phyloP scores from a whole-genome alignment of 2,888 invertebrate species.

The Phyto melanocephala region DNA sequence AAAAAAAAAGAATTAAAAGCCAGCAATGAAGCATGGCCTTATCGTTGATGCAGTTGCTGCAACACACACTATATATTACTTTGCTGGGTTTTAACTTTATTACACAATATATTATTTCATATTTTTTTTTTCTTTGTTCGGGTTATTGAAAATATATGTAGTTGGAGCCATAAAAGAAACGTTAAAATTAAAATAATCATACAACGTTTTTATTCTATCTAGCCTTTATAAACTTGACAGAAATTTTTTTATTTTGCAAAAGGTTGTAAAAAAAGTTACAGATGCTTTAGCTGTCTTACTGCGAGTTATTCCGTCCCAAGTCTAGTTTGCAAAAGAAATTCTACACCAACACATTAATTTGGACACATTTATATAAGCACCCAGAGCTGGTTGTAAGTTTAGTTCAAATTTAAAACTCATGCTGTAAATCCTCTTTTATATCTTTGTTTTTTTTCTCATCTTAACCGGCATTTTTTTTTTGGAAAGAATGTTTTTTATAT shows the following conservation, averaged over 20 bases:
- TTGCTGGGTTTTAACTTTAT: slow-evolving; percentile 36
- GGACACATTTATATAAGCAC: slow-evolving; percentile 34
- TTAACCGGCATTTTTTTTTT: slow-evolving; percentile 28
- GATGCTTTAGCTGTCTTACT: background rate
- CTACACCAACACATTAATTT: slow-evolving; percentile 18
- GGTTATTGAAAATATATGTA: slow-evolving; percentile 50
- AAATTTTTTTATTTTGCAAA: slow-evolving; percentile 48
- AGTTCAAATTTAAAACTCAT: background rate
- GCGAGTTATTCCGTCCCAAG: background rate
- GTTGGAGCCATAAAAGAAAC: slow-evolving; percentile 23
- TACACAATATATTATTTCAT: slow-evolving; percentile 30
- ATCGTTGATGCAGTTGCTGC: slow-evolving; percentile 24
- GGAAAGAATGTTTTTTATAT: too few relatives aligned
- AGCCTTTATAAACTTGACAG: slow-evolving; percentile 21
- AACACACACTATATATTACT: slow-evolving; percentile 24
- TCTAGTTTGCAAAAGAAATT: slow-evolving; percentile 10
- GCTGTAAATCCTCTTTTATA: slow-evolving; percentile 11
- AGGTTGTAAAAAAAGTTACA: slow-evolving; percentile 11
- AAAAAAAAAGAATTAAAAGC: background rate
- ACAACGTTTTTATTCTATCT: slow-evolving; percentile 3
- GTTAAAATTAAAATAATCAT: slow-evolving; percentile 60
- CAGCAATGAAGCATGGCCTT: slow-evolving; percentile 44
- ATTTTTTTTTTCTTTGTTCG: slow-evolving; percentile 9
- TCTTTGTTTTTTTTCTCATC: slow-evolving; percentile 15
- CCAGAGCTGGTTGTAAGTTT: slow-evolving; percentile 8